phyloP scores from a whole-genome alignment of 2,888 invertebrate species.

The Temnothorax unifasciatus region DNA sequence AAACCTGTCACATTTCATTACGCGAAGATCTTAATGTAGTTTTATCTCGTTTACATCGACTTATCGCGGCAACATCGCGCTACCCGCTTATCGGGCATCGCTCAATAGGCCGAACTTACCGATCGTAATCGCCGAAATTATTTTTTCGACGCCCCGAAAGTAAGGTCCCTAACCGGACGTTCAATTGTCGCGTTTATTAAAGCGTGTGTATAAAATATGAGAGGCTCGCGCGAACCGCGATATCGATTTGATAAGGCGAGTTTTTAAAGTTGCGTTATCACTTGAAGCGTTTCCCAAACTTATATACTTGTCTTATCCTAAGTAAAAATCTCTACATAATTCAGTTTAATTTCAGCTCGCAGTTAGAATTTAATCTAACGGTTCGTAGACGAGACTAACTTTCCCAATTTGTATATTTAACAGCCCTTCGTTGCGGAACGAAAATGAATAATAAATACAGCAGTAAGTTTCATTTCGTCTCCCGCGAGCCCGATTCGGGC shows the following conservation, averaged over 20 bases:
- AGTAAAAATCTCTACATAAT: conserved; percentile 27
- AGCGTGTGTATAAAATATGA: not conserved
- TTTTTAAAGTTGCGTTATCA: conserved; percentile 2
- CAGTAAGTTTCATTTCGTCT: conserved; percentile 14
- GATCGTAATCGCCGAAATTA: conserved; percentile 22
- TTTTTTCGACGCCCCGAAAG: not conserved
- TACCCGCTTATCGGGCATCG: conserved; percentile 16
- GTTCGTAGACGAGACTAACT: conserved; percentile 16
- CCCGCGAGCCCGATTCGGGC: conserved; percentile 1
- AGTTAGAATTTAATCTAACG: conserved; percentile 26
- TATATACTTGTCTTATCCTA: not conserved
- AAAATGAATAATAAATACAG: not conserved
- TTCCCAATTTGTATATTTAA: conserved; percentile 23
- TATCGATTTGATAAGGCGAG: not conserved
- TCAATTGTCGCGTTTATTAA: not conserved
- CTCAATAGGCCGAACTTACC: conserved; percentile 6
- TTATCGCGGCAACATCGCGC: not conserved
- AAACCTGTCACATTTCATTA: not conserved
- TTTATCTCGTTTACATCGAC: conserved; percentile 26
- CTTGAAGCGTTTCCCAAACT: not conserved
- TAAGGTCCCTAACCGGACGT: not conserved
- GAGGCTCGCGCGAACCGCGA: not conserved
- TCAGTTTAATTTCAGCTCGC: not conserved
- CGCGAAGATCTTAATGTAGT: not conserved
- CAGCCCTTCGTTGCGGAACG: not conserved